phyloP scores from a whole-genome alignment of 2,113 vertebrate species.

The Pterocles burchelli region DNA sequence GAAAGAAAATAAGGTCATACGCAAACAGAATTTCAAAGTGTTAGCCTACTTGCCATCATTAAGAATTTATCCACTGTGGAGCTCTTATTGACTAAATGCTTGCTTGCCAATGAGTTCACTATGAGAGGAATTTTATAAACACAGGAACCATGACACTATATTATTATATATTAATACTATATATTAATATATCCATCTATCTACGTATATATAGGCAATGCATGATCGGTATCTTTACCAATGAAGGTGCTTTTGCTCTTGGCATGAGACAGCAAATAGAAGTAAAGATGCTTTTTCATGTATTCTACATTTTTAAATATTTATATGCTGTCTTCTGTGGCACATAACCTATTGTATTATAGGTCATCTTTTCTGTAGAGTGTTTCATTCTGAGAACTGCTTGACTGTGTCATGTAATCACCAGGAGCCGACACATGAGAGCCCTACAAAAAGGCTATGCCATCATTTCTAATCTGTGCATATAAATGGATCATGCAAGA shows the following conservation, averaged over 20 bases:
- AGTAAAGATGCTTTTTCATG: slow-evolving; percentile 61
- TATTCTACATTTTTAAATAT: slow-evolving; percentile 69
- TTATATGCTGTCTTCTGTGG: slow-evolving; percentile 67
- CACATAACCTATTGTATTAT: slow-evolving; percentile 55
- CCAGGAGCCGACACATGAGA: background rate
- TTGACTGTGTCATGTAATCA: slow-evolving; percentile 21
- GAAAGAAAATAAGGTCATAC: slow-evolving; percentile 28
- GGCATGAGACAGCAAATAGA: slow-evolving; percentile 53
- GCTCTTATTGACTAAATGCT: slow-evolving; percentile 4
- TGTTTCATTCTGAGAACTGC: slow-evolving; percentile 25
- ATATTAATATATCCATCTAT: background rate
- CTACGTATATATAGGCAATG: background rate
- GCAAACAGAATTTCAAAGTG: slow-evolving; percentile 37
- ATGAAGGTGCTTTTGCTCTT: background rate
- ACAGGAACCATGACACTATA: background rate
- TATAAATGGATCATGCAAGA: slow-evolving; percentile 64
- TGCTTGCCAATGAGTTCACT: background rate
- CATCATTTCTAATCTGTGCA: slow-evolving; percentile 37
- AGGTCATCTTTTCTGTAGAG: slow-evolving; percentile 61
- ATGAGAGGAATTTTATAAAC: slow-evolving; percentile 2
- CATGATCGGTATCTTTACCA: background rate
- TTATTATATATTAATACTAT: background rate
- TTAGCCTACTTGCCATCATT: slow-evolving; percentile 39
- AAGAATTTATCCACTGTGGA: slow-evolving; percentile 41
- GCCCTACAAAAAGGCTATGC: background rate